phyloP scores from a whole-genome alignment of 1,140 invertebrate species.

The Leptinotarsa lineolata region DNA sequence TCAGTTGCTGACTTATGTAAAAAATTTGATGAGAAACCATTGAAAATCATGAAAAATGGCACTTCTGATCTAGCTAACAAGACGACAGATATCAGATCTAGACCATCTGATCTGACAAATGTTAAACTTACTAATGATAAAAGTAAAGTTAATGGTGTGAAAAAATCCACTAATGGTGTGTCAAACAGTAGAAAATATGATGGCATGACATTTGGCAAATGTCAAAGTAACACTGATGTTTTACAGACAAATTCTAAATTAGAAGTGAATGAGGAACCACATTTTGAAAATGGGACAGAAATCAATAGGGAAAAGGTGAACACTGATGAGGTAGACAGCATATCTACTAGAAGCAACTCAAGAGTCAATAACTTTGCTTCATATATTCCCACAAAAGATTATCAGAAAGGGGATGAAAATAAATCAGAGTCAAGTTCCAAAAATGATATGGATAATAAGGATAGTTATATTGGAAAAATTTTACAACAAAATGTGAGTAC shows the following conservation, averaged over 20 bases:
- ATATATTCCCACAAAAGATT: constrained; percentile 60
- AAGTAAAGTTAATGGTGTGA: constrained; percentile 12
- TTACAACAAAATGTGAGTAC: constrained; percentile 24
- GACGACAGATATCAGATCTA: constrained; percentile 36
- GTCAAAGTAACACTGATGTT: constrained; percentile 30
- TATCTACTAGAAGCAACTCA: constrained; percentile 26
- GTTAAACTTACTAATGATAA: constrained; percentile 19
- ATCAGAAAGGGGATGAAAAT: constrained; percentile 38
- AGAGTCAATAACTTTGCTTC: constrained; percentile 60
- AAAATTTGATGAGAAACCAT: constrained; percentile 58
- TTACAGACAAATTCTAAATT: constrained; percentile 32
- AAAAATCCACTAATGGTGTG: constrained; percentile 32
- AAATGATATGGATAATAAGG: constrained; percentile 29
- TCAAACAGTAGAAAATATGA: constrained; percentile 15
- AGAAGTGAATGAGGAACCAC: constrained; percentile 35
- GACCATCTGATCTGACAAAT: constrained; percentile 32
- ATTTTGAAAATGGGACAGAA: constrained; percentile 31
- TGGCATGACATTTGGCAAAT: constrained; percentile 12
- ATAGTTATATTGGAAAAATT: constrained; percentile 28
- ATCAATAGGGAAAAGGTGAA: constrained; percentile 32
- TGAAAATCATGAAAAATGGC: constrained; percentile 19
- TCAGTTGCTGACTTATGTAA: constrained; percentile 62
- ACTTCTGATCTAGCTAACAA: constrained; percentile 19
- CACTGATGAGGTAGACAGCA: constrained; percentile 13
- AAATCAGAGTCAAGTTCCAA: constrained; percentile 28